These are phyloP conservation scores for Haemorhous mexicanus DNA, from an alignment of 2,113 vertebrate genomes.

Conservation along the genomic window DNA sequence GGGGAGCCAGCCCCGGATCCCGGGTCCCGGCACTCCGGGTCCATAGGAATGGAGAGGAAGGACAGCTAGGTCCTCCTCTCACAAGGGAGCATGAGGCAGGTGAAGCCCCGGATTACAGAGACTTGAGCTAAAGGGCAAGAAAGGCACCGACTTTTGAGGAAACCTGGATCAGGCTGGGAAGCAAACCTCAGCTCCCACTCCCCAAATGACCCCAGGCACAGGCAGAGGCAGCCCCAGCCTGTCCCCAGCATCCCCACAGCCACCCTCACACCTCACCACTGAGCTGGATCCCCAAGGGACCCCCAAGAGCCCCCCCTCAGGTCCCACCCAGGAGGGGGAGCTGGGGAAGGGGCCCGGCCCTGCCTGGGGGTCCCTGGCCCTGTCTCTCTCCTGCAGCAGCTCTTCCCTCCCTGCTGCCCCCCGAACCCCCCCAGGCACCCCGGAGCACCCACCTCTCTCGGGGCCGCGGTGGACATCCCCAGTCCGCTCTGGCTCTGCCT, in stretches of 20 bases:
- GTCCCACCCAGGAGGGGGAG: neutral
- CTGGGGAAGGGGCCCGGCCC: neutral
- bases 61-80: neutral
- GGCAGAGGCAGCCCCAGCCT: neutral
- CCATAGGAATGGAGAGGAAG: neutral
- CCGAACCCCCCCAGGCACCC: neutral
- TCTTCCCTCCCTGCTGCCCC: neutral
- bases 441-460: neutral
- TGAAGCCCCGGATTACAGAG: neutral
- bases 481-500: neutral
- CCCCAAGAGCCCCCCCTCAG: neutral
- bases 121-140: neutral
- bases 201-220: neutral
- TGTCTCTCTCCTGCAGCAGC: neutral
- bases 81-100: neutral
- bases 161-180: no score
- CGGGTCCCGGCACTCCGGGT: fast-evolving
- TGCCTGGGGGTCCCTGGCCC: neutral
- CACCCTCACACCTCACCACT: neutral
- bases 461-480: neutral
- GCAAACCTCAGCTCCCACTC: neutral
- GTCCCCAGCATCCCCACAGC: neutral
- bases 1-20: neutral
- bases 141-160: neutral
- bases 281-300: neutral